phyloP scores from a whole-genome alignment of 2,797 vertebrate genomes.

The Mormyrops boulengeri region DNA sequence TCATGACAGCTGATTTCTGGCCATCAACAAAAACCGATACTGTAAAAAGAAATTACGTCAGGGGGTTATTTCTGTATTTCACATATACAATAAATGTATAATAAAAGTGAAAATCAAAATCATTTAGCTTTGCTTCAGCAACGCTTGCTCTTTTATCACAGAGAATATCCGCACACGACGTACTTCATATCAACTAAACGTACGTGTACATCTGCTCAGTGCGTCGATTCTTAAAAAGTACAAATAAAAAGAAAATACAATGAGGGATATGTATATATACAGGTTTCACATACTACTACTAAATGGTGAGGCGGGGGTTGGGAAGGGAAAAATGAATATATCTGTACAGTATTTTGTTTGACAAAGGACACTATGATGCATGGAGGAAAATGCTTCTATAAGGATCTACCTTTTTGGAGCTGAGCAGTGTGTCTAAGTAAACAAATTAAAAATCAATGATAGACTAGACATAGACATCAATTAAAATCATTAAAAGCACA shows the following conservation, averaged over 20 bases:
- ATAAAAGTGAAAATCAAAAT: background rate
- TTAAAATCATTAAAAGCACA: background rate
- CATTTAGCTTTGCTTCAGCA: background rate
- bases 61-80: background rate
- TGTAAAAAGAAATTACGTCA: background rate
- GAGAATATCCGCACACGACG: background rate
- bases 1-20: background rate
- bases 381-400: background rate
- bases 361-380: background rate
- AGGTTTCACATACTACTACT: background rate
- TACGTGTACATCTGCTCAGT: background rate
- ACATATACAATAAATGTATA: background rate
- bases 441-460: background rate
- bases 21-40: background rate
- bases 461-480: background rate
- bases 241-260: background rate
- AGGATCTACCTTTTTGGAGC: background rate
- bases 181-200: background rate
- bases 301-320: background rate
- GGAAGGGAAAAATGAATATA: background rate
- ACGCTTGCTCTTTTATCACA: background rate
- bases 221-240: background rate
- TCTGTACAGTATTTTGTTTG: background rate
- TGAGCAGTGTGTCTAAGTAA: background rate
- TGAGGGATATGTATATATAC: background rate